These are phyloP conservation scores for Heterodera carotae DNA, from an alignment of 1,140 invertebrate species.

Conservation along the genomic window DNA sequence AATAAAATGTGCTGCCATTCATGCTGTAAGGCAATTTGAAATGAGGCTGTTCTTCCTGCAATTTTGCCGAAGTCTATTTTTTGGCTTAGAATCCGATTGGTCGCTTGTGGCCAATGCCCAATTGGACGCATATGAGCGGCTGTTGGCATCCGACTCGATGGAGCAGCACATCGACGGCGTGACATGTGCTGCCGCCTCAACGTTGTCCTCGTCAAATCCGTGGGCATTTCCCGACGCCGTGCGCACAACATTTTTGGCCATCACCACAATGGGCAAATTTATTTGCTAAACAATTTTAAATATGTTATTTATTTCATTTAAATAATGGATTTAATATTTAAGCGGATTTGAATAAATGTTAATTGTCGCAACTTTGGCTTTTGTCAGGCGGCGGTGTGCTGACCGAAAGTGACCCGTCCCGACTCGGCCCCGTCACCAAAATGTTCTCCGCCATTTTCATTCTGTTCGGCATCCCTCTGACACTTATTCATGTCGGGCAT, in stretches of 20 bases:
- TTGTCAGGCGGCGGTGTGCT: neutral
- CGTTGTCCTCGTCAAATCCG: conserved; percentile 8
- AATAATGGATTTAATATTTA: too few species aligned
- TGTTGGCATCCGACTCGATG: conserved; percentile 19
- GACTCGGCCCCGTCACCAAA: conserved; percentile 3
- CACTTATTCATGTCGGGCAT: conserved; percentile 24
- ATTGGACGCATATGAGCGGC: conserved; percentile 23
- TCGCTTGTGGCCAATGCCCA: conserved; percentile 23
- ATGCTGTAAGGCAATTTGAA: neutral
- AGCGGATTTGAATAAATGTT: neutral
- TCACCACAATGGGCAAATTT: conserved; percentile 22
- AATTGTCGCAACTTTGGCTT: neutral
- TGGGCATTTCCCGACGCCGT: conserved; percentile 2
- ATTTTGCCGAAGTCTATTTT: neutral
- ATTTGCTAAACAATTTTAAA: neutral
- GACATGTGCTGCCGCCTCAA: neutral
- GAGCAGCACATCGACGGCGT: neutral
- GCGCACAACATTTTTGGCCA: neutral
- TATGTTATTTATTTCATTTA: too few species aligned
- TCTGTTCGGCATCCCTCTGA: conserved; percentile 24
- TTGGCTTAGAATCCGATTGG: conserved; percentile 23
- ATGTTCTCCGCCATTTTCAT: neutral
- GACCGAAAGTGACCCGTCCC: neutral
- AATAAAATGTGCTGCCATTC: too few species aligned
- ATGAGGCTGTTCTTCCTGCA: too few species aligned